Conservation (phyloP, 2,888 invertebrate genomes). For the Drosophila paracracens region DNA sequence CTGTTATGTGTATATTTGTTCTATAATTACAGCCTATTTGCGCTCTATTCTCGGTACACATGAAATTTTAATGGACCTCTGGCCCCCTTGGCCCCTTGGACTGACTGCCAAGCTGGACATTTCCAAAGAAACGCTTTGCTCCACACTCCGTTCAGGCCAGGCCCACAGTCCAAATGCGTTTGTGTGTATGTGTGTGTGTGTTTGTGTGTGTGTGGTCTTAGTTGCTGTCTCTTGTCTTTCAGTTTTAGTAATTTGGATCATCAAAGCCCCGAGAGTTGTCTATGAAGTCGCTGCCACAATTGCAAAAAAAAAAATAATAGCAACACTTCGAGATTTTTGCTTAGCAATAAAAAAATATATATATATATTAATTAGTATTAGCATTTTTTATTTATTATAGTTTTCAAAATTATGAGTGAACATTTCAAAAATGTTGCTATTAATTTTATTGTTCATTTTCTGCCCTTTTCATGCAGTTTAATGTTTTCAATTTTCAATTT, state of each 20-base stretch:
- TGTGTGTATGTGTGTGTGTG: slow-evolving; percentile 27
- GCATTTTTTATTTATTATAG: background rate
- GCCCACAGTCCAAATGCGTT: slow-evolving; percentile 1
- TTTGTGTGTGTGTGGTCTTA: slow-evolving; percentile 52
- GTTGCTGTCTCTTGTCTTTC: slow-evolving; percentile 37
- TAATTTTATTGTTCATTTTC: background rate
- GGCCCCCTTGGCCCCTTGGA: slow-evolving; percentile 24
- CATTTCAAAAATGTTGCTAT: background rate
- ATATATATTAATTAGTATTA: background rate
- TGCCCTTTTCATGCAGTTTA: background rate
- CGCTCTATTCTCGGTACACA: slow-evolving; percentile 72
- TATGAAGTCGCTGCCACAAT: background rate
- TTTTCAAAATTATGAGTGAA: background rate
- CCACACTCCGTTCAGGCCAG: slow-evolving; percentile 1
- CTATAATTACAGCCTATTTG: slow-evolving; percentile 76
- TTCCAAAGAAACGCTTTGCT: slow-evolving; percentile 49
- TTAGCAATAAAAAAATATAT: background rate
- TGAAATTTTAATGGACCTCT: slow-evolving; percentile 68
- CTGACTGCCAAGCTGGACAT: slow-evolving; percentile 29
- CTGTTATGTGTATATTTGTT: slow-evolving; percentile 66
- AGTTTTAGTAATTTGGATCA: slow-evolving; percentile 62
- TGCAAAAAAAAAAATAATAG: background rate
- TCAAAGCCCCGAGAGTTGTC: slow-evolving; percentile 31
- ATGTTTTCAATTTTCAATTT: background rate
- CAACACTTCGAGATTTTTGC: background rate